Base-by-base conservation (phyloP, 1,140 invertebrate genomes). In the Ips nitidus region DNA sequence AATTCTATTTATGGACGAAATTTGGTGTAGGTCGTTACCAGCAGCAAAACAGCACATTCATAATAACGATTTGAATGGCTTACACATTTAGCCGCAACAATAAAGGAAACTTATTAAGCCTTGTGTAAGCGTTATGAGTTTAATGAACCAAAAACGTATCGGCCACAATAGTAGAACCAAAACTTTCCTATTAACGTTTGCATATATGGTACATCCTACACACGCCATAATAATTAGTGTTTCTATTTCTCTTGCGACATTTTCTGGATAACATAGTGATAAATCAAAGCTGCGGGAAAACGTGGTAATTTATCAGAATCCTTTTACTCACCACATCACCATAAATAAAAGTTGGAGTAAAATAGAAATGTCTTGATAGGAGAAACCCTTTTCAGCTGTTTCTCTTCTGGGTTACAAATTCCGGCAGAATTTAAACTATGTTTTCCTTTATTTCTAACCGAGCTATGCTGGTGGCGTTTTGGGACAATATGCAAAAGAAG, bases 301-400 rank as follows among this genome's bases (percentile, higher is more conserved):
- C 40, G 38, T 22, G 57, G 57, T 36, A 59, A 59, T 59, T 59
- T 59, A 59, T 59, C 41, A 42, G 57, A 59, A 59, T 59, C 57
- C 57, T 41, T 42, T 59, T 59, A 59, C 57, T 59, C 41, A 42
- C 57, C 39, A 59, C 37, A 8, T 59, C 41, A 42, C 57, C 57
- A 59, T 59, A 59, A 59, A 59, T 59, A 59, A 59, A 59, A 41
- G 39, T 42, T 59, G 37, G 8, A 7, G 57, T 36, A 59, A 42
- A 59, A 59, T 59, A 59, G 57, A 59, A 59, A 59, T 59, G 57
- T 59, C 57, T 59, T 59, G 57, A 59, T 42, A 59, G 41, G 3
- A 41, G 39, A 41, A 59, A 42, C 38, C 57, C 57, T 42, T 59
- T 59, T 59, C 57, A 59, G 41, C 53, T 56, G 57, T 41, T 59